Base-by-base conservation (phyloP, 2,113 vertebrate species). In the Poeciliopsis turrubarensis region DNA sequence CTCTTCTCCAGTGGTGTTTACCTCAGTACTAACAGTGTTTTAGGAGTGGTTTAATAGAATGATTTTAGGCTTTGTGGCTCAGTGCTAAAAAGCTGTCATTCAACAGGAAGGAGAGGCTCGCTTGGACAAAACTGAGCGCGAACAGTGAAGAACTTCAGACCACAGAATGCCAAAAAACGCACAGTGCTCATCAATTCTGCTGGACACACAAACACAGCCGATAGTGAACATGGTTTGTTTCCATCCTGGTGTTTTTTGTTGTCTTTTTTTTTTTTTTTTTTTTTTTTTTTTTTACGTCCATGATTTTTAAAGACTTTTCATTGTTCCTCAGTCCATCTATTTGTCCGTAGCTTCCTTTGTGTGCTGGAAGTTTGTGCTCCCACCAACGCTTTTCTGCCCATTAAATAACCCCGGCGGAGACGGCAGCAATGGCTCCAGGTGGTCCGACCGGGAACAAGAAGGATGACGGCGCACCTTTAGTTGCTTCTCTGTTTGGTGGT, bases 401-500 rank as follows among this genome's bases (percentile, higher is more conserved):
- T 57, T 78, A 82, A 91, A 90, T 41, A 6, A 61, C n/a, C 77
- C 81, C 82, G 51, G 60, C 30, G 66, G 63, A 87, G 78, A 70
- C 22, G 62, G 82, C 82, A 54, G 68, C 5, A 8, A 84, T 62
- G 78, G 85, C 86, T 86, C 81, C 61, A 8, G 84, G 66, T 9
- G 34, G 87, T 74, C 71, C 67, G 78, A 78, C 79, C 80, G 13
- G 74, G 75, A 77, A 72, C 69, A 15, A 22, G 66, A 39, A n/a
- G 72, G 86, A 79, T 75, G 73, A 70, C 61, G 26, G 72, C 89
- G 99, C 95, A 98, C 97, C 97, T 98, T 81, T 97, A 96, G 19
- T 95, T 96, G 12, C 96, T 94, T 92, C 96, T 95, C 93, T 98
- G 96, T 83, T 99, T 99, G 65, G 98, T 99, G 92, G 98, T 99